A percentile compares a stretch with the other conserved stretches of the same genome.
These are phyloP conservation scores for Catagonus wagneri DNA, from an alignment of 2,113 vertebrate species.

Conservation along the genomic window DNA sequence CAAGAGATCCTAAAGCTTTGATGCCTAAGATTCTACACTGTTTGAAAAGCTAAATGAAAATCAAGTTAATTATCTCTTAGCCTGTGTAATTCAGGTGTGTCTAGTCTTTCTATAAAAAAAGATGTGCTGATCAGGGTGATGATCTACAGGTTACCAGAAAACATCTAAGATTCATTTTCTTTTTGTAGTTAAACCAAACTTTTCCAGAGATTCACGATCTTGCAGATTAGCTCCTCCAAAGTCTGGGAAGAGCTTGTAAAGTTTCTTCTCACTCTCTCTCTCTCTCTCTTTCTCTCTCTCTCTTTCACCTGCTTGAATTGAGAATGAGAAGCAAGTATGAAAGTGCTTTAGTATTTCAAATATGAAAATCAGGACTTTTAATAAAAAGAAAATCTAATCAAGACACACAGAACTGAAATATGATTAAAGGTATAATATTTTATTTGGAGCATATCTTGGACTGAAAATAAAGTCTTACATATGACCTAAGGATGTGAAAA, in stretches of 20 bases:
- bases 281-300: background rate
- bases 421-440: constrained; percentile 45
- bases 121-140: background rate
- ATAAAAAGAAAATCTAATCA: constrained; percentile 61
- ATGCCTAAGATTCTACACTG: background rate
- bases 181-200: constrained; percentile 66
- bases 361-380: constrained; percentile 55
- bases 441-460: constrained; percentile 26
- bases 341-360: constrained; percentile 67
- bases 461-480: constrained; percentile 49
- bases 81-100: background rate
- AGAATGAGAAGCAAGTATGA: constrained; percentile 52
- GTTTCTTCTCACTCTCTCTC: background rate
- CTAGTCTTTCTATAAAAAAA: background rate
- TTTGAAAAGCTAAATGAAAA: constrained; percentile 53
- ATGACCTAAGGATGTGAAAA: background rate
- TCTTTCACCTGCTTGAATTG: constrained; percentile 65
- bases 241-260: constrained; percentile 45
- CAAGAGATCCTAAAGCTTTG: constrained; percentile 56
- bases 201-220: constrained; percentile 61
- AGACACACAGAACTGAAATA: constrained; percentile 6
- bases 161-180: constrained; percentile 66
- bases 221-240: constrained; percentile 8
- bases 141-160: constrained; percentile 68
- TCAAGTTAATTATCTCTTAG: constrained; percentile 43